Conservation (phyloP, 2,797 vertebrate species). For the Rhodeus uyekii region DNA sequence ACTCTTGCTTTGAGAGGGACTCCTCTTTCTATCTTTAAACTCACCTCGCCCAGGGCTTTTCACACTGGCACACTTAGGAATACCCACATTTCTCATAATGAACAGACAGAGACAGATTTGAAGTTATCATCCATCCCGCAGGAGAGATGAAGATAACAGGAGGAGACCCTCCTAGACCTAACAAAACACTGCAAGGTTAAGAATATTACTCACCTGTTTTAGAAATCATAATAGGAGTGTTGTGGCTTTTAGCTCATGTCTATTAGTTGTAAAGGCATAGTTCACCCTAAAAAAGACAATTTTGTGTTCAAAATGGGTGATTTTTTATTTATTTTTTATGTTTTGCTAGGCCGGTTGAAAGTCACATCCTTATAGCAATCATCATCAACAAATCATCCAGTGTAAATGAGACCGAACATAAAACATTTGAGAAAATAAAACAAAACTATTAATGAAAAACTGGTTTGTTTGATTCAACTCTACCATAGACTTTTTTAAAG, state of each 20-base stretch:
- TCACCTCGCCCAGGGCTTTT: constrained; percentile 56
- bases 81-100: constrained; percentile 61
- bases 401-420: background rate
- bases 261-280: background rate
- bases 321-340: too few species aligned
- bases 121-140: constrained; percentile 61
- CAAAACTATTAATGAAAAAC: background rate
- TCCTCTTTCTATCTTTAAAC: constrained; percentile 45
- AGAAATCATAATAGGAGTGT: background rate
- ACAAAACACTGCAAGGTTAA: constrained; percentile 69
- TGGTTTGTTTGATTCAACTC: too few species aligned
- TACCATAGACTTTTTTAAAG: too few species aligned
- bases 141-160: constrained; percentile 30
- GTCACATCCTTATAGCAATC: too few species aligned
- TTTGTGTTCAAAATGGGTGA: too few species aligned
- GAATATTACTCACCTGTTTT: constrained; percentile 57
- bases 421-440: background rate
- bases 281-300: background rate
- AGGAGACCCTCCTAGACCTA: constrained; percentile 54
- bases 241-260: background rate
- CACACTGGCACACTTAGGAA: constrained; percentile 54
- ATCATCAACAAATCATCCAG: too few species aligned
- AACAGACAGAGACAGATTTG: constrained; percentile 58
- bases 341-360: too few species aligned
- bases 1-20: constrained; percentile 13